phyloP scores from a whole-genome alignment of 2,888 invertebrate genomes.

The Oscheius sp. region DNA sequence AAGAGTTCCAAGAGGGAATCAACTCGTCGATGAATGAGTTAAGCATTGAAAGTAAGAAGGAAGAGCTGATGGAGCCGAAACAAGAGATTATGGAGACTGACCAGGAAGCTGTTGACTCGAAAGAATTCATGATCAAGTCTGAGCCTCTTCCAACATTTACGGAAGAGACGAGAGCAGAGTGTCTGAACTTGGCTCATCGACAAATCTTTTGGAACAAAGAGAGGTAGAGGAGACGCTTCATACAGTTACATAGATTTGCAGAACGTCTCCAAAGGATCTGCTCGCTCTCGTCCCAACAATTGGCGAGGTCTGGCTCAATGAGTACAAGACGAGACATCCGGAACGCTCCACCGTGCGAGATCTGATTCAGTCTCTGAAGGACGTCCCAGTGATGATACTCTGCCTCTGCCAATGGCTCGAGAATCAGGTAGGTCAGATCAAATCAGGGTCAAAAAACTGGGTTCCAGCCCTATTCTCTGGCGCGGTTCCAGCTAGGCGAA shows the following conservation, averaged over 20 bases:
- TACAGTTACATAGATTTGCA: background rate
- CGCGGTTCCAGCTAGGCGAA: background rate
- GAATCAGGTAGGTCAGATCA: background rate
- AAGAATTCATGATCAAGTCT: background rate
- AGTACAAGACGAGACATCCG: conserved; percentile 7
- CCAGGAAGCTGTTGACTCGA: background rate
- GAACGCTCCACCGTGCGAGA: background rate
- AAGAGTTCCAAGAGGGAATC: conserved; percentile 1
- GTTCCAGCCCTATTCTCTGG: conserved; percentile 11
- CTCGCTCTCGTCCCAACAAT: conserved; percentile 15
- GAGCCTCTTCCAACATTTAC: background rate
- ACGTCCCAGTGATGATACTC: conserved; percentile 23
- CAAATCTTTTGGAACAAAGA: conserved; percentile 10
- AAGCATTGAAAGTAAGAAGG: background rate
- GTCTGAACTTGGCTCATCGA: conserved; percentile 20
- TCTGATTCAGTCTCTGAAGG: conserved; percentile 8
- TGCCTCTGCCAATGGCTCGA: conserved; percentile 36
- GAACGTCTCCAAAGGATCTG: conserved; percentile 6
- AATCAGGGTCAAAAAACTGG: background rate
- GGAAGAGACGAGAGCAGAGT: conserved; percentile 4
- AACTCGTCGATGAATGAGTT: background rate
- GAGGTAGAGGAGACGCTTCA: background rate
- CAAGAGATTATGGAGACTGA: conserved; percentile 17
- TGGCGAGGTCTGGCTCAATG: conserved; percentile 24
- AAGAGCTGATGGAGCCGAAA: background rate